These are phyloP conservation scores for Leptinotarsa juncta DNA, from an alignment of 2,888 invertebrate species.

Conservation along the genomic window DNA sequence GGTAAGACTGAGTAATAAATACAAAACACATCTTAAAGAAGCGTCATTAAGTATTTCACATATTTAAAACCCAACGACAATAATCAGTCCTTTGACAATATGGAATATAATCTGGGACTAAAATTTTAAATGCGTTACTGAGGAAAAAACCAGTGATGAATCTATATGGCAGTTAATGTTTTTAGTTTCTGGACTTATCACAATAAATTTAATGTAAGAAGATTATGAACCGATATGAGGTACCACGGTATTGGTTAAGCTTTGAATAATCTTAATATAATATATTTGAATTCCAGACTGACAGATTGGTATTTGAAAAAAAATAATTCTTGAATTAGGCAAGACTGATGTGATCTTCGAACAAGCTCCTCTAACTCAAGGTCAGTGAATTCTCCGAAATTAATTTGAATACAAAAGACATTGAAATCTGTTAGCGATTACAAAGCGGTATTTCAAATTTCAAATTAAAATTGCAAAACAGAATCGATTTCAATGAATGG, in stretches of 20 bases:
- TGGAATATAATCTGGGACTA: too few relatives aligned
- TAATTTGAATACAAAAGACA: neutral
- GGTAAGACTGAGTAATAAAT: too few relatives aligned
- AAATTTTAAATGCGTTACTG: neutral
- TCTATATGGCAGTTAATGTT: neutral
- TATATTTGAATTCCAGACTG: neutral
- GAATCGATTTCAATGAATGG: neutral
- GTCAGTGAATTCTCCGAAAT: neutral
- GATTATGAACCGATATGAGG: neutral
- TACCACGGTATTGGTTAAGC: neutral
- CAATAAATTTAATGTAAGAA: neutral
- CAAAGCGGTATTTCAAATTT: neutral
- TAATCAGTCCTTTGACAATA: too few relatives aligned
- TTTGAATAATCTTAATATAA: neutral
- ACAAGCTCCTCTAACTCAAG: neutral
- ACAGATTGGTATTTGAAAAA: too few relatives aligned
- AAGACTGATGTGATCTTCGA: neutral
- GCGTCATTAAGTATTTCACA: too few relatives aligned
- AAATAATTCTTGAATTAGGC: too few relatives aligned
- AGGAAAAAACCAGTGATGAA: neutral
- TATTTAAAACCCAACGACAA: too few relatives aligned
- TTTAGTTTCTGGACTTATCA: neutral
- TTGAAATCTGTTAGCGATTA: neutral
- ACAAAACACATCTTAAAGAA: too few relatives aligned
- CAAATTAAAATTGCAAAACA: conserved; percentile 2